phyloP scores from a whole-genome alignment of 2,113 vertebrate species.

The Arvicanthis niloticus region DNA sequence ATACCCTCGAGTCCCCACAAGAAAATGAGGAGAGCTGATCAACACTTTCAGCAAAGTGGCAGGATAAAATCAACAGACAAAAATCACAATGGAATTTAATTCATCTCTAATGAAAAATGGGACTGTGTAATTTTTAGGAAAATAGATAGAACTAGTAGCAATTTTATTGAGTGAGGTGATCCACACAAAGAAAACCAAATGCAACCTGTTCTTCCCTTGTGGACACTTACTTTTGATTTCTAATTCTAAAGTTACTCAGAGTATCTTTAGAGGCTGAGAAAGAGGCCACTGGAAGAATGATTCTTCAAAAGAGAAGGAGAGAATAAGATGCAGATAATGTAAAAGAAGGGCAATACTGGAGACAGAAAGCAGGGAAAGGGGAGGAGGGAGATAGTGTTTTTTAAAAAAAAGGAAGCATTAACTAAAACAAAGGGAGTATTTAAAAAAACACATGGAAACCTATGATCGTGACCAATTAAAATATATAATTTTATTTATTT shows the following conservation, averaged over 20 bases:
- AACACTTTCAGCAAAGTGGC: not conserved
- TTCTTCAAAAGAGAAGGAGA: not conserved
- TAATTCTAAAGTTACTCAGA: not conserved
- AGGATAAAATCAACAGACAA: not conserved
- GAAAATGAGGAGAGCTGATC: not conserved
- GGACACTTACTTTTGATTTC: not conserved
- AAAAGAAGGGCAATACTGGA: not conserved
- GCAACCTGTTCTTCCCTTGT: too few species aligned
- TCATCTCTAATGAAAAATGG: not conserved
- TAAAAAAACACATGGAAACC: not conserved
- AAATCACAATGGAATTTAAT: not conserved
- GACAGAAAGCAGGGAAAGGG: not conserved
- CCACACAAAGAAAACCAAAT: too few species aligned
- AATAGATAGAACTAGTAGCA: not conserved
- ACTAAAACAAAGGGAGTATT: not conserved
- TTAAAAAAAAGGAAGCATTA: not conserved
- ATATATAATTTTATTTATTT: not conserved
- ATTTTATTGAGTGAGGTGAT: not conserved
- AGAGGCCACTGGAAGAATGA: not conserved
- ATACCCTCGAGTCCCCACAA: not conserved
- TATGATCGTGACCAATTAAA: not conserved
- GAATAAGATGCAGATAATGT: not conserved
- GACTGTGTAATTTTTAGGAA: not conserved
- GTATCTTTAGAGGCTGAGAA: not conserved
- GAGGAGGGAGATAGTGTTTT: not conserved